Percentiles rank a stretch among this genome's conserved stretches.
Conservation (phyloP, 2,113 vertebrate genomes). For the Pelvicachromis taeniatus region DNA sequence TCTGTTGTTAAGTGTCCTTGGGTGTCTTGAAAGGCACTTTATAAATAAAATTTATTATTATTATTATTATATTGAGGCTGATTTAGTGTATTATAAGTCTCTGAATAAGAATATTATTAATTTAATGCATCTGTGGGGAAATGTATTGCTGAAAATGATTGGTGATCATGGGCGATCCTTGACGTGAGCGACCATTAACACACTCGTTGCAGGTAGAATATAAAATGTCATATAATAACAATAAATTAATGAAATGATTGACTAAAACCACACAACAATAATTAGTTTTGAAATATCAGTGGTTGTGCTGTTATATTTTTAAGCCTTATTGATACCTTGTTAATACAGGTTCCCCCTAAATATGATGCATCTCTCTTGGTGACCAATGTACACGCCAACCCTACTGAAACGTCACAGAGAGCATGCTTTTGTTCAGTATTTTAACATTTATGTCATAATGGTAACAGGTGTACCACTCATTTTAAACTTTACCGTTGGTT, state of each 20-base stretch:
- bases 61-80: accelerated
- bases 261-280: neutral
- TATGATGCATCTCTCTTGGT: neutral
- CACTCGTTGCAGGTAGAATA: neutral
- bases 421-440: neutral
- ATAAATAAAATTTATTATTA: too few species aligned
- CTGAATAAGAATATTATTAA: neutral
- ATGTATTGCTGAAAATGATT: neutral
- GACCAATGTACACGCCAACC: neutral
- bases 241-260: neutral
- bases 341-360: neutral
- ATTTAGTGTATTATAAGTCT: neutral
- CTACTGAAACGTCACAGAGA: neutral
- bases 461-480: accelerated
- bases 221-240: neutral
- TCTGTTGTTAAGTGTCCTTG: too few species aligned
- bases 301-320: neutral
- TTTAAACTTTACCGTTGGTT: neutral
- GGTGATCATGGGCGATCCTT: neutral
- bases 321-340: neutral
- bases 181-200: accelerated
- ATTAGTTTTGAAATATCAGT: neutral
- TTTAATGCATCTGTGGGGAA: accelerated
- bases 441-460: neutral
- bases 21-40: too few species aligned